phyloP scores from a whole-genome alignment of 2,888 invertebrate genomes.

The Anaspis maculata region DNA sequence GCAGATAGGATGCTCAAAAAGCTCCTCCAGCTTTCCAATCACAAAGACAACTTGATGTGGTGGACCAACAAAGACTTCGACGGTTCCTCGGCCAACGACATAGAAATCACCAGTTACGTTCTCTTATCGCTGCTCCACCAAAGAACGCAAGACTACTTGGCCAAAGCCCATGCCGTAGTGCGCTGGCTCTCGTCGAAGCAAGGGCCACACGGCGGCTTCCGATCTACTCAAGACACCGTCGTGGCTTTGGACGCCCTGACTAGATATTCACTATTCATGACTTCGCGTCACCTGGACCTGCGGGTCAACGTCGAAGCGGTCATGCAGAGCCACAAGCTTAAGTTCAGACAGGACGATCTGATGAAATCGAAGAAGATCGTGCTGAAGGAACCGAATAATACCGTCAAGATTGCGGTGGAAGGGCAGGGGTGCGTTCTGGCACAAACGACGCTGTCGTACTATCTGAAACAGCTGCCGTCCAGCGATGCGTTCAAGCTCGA shows the following conservation, averaged over 20 bases:
- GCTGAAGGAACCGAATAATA: slow-evolving; percentile 42
- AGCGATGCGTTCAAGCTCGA: slow-evolving; percentile 48
- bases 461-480: slow-evolving; percentile 41
- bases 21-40: slow-evolving; percentile 40
- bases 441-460: slow-evolving; percentile 46
- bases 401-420: slow-evolving; percentile 42
- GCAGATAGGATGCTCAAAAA: slow-evolving; percentile 40
- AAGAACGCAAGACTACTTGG: slow-evolving; percentile 45
- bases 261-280: slow-evolving; percentile 46
- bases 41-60: slow-evolving; percentile 44
- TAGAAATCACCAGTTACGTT: slow-evolving; percentile 63
- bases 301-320: slow-evolving; percentile 42
- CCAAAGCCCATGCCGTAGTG: slow-evolving; percentile 52
- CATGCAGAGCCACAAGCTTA: slow-evolving; percentile 40
- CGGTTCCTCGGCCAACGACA: slow-evolving; percentile 45
- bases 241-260: slow-evolving; percentile 53
- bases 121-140: slow-evolving; percentile 50
- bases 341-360: slow-evolving; percentile 43
- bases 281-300: slow-evolving; percentile 40
- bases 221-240: slow-evolving; percentile 59
- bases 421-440: slow-evolving; percentile 51
- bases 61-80: slow-evolving; percentile 40
- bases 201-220: slow-evolving; percentile 61
- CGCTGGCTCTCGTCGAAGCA: slow-evolving; percentile 67
- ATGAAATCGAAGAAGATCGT: slow-evolving; percentile 42